A percentile compares a stretch with the other conserved stretches of the same genome.
These are phyloP conservation scores for Gyrodactylus salaris DNA, from an alignment of 1,140 invertebrate genomes.

Conservation along the genomic window DNA sequence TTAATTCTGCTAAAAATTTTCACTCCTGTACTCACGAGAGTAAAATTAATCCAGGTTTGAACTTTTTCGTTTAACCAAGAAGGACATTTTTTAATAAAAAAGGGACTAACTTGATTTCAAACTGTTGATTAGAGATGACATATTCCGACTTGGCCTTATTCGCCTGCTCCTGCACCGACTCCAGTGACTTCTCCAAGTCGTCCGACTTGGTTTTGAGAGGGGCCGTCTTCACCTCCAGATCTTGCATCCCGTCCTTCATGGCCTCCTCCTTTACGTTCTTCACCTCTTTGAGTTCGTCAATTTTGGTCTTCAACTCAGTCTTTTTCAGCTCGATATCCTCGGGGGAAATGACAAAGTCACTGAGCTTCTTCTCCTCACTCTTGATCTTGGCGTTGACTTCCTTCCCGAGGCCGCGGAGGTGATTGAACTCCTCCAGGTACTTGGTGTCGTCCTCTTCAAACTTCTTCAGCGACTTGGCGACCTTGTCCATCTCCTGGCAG, in stretches of 20 bases:
- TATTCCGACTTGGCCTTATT: background rate
- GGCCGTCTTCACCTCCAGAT: constrained; percentile 6
- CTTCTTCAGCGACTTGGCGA: background rate
- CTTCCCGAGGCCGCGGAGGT: background rate
- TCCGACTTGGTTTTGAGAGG: constrained; percentile 5
- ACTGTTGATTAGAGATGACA: background rate
- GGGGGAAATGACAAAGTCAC: constrained; percentile 9
- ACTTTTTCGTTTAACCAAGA: too few relatives aligned
- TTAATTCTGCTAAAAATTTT: too few relatives aligned
- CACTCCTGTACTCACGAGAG: too few relatives aligned
- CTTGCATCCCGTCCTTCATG: constrained; percentile 8
- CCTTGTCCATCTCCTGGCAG: background rate
- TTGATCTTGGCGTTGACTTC: background rate
- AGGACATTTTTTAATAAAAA: too few relatives aligned
- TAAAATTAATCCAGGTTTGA: too few relatives aligned
- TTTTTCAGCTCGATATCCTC: constrained; percentile 8
- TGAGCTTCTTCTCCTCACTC: constrained; percentile 9
- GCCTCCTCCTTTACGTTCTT: constrained; percentile 14
- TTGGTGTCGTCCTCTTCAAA: background rate
- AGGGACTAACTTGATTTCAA: background rate
- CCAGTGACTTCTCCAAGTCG: background rate
- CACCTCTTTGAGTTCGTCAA: constrained; percentile 12
- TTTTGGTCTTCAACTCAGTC: constrained; percentile 13
- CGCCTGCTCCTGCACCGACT: background rate
- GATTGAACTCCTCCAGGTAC: background rate